Conservation (phyloP, 2,888 invertebrate species). For the Carcina quercana region DNA sequence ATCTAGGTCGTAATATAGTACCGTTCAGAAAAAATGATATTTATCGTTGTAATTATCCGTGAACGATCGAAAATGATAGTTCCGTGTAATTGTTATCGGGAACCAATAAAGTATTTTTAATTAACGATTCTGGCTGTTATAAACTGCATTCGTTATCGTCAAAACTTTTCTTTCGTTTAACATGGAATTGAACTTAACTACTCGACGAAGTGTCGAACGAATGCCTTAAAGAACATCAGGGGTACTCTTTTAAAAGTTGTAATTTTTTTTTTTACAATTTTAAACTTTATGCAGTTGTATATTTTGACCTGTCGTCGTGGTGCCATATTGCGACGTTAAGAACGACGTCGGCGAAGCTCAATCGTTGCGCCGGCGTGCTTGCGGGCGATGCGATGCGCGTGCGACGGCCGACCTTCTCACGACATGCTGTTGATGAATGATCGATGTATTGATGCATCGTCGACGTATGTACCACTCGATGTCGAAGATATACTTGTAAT, state of each 20-base stretch:
- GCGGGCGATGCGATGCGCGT: constrained; percentile 13
- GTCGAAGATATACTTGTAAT: constrained; percentile 14
- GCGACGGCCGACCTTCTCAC: constrained; percentile 28
- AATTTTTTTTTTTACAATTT: too few relatives aligned
- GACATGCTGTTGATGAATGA: constrained; percentile 32
- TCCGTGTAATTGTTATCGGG: constrained; percentile 30
- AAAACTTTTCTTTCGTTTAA: constrained; percentile 20
- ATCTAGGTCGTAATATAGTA: constrained; percentile 45
- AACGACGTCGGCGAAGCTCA: constrained; percentile 5
- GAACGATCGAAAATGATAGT: constrained; percentile 26
- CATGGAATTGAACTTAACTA: constrained; percentile 36
- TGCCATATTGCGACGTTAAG: constrained; percentile 25
- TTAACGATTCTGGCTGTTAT: constrained; percentile 29
- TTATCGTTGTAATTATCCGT: constrained; percentile 34
- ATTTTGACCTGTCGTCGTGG: constrained; percentile 19
- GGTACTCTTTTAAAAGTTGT: too few relatives aligned
- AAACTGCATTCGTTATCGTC: constrained; percentile 25
- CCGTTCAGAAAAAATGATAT: constrained; percentile 35
- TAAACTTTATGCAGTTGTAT: constrained; percentile 4
- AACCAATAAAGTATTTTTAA: constrained; percentile 43
- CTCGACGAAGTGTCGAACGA: constrained; percentile 20
- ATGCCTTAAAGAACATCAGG: too few relatives aligned
- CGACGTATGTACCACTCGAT: constrained; percentile 14
- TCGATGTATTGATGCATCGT: constrained; percentile 26
- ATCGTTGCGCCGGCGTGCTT: constrained; percentile 10